Evolutionary conservation across 1,140 invertebrate genomes (phyloP).

Genomic region (Calliphora vicina): DNA sequence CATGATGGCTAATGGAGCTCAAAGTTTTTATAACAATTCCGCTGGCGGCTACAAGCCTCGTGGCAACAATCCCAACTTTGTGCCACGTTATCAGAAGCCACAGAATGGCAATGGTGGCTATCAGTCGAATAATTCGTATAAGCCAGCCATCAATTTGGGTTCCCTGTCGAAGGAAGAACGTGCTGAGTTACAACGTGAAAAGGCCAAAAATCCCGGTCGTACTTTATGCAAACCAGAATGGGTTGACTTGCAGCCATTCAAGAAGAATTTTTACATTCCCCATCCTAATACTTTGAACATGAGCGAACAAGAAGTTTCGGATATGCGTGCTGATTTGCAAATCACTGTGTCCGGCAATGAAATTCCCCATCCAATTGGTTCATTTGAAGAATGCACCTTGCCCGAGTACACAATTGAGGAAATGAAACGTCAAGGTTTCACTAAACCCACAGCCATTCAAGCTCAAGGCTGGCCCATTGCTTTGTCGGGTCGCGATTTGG

Average conservation of each 20-base stretch:
- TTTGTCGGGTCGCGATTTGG: conserved; percentile 87
- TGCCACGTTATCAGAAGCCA: conserved; percentile 57
- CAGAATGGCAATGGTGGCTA: conserved; percentile 44
- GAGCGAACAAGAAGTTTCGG: conserved; percentile 76
- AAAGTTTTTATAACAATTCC: conserved; percentile 46
- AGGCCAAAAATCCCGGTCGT: conserved; percentile 78
- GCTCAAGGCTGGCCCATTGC: conserved; percentile 93
- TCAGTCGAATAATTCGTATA: conserved; percentile 43
- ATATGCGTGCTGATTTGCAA: conserved; percentile 77
- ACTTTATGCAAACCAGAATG: conserved; percentile 84
- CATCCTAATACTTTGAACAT: conserved; percentile 78
- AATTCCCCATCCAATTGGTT: conserved; percentile 84
- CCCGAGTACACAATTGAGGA: conserved; percentile 83
- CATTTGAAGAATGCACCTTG: conserved; percentile 89
- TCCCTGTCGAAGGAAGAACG: conserved; percentile 61
- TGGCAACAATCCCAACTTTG: conserved; percentile 54
- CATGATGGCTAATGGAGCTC: conserved; percentile 53
- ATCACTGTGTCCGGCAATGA: conserved; percentile 88
- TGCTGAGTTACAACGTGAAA: conserved; percentile 70
- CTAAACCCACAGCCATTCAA: conserved; percentile 87
- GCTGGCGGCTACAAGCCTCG: conserved; percentile 48
- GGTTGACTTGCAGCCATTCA: conserved; percentile 85
- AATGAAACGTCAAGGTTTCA: conserved; percentile 83
- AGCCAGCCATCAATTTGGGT: conserved; percentile 49
- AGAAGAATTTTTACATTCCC: conserved; percentile 92